Base-by-base conservation (phyloP, 2,888 invertebrate species). In the Platycnemis pennipes region DNA sequence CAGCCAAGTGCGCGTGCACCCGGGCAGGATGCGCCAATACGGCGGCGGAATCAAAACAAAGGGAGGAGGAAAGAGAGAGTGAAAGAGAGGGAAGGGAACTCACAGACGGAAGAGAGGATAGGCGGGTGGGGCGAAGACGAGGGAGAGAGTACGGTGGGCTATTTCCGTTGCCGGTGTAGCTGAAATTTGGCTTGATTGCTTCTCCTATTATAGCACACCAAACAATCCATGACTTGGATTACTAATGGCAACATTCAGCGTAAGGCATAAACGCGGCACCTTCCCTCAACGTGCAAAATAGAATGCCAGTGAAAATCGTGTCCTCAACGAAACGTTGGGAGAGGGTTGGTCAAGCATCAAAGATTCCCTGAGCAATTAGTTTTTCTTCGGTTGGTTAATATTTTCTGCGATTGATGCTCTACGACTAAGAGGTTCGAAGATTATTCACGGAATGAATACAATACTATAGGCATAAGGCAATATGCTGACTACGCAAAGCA, bases 1-100 rank as follows among this genome's bases (percentile, higher is more conserved):
- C 44, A 85, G 42, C 37, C 49, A 46, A 91, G 86, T n/a, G 22
- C 69, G 94, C 91, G 46, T 63, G 69, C 94, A 87, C 91, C 42
- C 94, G 95, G 94, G 95, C 94, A 95, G 86, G 86, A 94, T 94
- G 86, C 94, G 46, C 86, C 85, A 49, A 88, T 88, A 88, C 44
- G 88, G 94, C 95, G 94, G 94, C 94, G 94, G 44, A 94, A 94
- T 94, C 94, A 94, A 94, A 94, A 88, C 94, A 87, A 69, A 86
- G 88, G 31, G 88, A 53, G 89, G 63, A 16, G 56, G 91, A 91
- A 56, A 56, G 56, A 44, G 86, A 42, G 42, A 44, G 91, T 31
- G 22, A n/a, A 26, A 16, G 63, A 31, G 42, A 19, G 31, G 69
- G 37, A 22, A 94, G 94, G 94, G 94, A 37, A 94, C 45, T 31